Percentiles rank a stretch among this genome's conserved stretches.
Evolutionary conservation across 2,888 invertebrate species (phyloP).

Genomic region (Pammene fasciana): DNA sequence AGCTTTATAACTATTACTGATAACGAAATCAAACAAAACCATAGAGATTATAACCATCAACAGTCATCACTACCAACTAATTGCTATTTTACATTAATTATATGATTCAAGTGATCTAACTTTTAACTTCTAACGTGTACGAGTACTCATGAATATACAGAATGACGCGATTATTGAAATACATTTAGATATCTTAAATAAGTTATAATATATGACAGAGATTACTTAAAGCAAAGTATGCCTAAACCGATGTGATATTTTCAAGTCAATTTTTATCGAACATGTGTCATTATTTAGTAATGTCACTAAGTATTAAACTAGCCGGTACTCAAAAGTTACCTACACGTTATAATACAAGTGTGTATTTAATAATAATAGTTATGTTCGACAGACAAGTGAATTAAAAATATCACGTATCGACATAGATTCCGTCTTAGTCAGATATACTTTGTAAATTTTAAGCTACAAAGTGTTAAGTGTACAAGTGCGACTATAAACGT

Average conservation of each 20-base stretch:
- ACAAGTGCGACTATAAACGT: too few species aligned
- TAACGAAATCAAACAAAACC: conserved; percentile 30
- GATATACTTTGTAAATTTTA: too few species aligned
- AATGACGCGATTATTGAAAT: conserved; percentile 35
- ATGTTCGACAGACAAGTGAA: too few species aligned
- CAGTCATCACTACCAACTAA: conserved; percentile 38
- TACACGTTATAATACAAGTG: too few species aligned
- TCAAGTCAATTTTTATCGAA: background rate
- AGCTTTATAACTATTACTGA: conserved; percentile 27
- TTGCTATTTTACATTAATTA: conserved; percentile 34
- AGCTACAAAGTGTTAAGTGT: too few species aligned
- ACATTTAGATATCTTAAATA: conserved; percentile 27
- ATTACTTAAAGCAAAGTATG: background rate
- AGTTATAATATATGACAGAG: background rate
- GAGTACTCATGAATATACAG: conserved; percentile 35
- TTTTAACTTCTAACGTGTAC: conserved; percentile 24
- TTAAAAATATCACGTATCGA: too few species aligned
- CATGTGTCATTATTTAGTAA: background rate
- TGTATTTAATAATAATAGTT: too few species aligned
- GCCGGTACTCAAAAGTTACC: too few species aligned
- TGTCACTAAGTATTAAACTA: too few species aligned
- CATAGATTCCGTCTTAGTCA: too few species aligned
- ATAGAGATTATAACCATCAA: conserved; percentile 33
- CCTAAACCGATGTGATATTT: background rate
- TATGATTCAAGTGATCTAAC: conserved; percentile 34